Base-by-base conservation (phyloP, 2,888 invertebrate genomes). In the Metellina segmentata region DNA sequence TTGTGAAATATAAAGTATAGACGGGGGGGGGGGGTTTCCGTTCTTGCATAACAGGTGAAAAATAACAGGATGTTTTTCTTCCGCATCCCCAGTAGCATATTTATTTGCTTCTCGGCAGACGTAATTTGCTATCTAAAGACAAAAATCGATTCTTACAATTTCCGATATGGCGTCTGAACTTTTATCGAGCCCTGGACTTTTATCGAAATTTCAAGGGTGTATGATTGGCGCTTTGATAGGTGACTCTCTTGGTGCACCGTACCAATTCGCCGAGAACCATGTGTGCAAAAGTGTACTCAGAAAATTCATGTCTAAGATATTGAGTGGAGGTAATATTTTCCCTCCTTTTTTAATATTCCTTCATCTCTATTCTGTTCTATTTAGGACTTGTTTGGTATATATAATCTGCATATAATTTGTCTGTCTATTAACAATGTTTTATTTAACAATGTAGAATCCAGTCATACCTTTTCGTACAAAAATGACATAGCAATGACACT, bases 201-300 rank as follows among this genome's bases (percentile, higher is more conserved):
- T 20, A 48, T 87, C 94, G 0, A 96, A 96, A 95, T 97, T 97
- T 95, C 95, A 96, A 79, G 97, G 97, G 6, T 96, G 96, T 90
- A 94, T 97, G 93, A 95, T 97, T 6, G 97, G 97, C 9, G 96
- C 96, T 34, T 95, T 97, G 72, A 94, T 96, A 6, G 97, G 97
- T 0, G 97, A 97, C 94, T 97, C 97, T 94, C 95, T 96, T n/a
- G 97, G 97, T 75, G 96, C 96, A 52, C 96, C 96, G 16, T 97
- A 96, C 94, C 97, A 97, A 95, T 96, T 96, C 8, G 95, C 95
- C 61, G 79, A 75, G 61, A 34, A 69, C 5, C 61, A 9, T 61
- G 95, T 96, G 20, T 95, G 95, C 9, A 96, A 95, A 94, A 93
- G 95, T 11, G 95, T 96, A 9, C 94, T 96, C 13, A 96, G 96